Percentiles rank a stretch among this genome's conserved stretches.
Evolutionary conservation across 2,113 vertebrate species (phyloP).

Genomic region (Neofelis nebulosa): DNA sequence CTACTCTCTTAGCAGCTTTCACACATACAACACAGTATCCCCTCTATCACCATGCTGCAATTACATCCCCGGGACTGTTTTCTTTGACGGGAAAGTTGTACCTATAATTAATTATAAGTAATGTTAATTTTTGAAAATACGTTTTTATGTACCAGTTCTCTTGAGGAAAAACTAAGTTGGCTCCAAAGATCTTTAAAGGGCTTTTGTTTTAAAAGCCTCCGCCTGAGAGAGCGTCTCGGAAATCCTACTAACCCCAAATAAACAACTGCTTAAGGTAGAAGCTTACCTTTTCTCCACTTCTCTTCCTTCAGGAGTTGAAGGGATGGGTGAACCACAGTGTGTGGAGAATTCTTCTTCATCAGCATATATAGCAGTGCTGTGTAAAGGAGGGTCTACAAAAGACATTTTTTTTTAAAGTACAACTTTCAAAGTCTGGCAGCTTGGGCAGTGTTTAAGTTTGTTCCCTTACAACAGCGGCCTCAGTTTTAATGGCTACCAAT

Average conservation of each 20-base stretch:
- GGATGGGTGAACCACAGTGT: neutral
- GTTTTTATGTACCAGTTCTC: neutral
- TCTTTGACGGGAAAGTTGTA: neutral
- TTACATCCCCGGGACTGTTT: neutral
- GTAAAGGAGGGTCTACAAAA: conserved; percentile 83
- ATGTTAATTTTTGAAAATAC: neutral
- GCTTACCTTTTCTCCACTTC: neutral
- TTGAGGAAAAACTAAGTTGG: neutral
- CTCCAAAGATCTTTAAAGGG: neutral
- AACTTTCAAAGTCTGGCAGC: neutral
- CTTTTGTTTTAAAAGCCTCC: neutral
- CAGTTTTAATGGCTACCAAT: neutral
- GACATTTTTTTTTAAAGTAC: neutral
- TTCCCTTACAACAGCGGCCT: neutral
- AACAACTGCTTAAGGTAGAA: neutral
- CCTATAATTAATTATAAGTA: neutral
- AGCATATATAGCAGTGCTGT: conserved; percentile 85
- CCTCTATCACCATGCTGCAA: too few species aligned
- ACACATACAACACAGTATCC: too few species aligned
- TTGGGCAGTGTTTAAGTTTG: neutral
- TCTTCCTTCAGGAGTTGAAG: neutral
- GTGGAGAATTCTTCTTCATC: conserved; percentile 66
- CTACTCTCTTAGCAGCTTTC: neutral
- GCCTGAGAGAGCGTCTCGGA: neutral
- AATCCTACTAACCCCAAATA: neutral